Base-by-base conservation (phyloP, 2,888 invertebrate species). In the Meteorus cinctellus region DNA sequence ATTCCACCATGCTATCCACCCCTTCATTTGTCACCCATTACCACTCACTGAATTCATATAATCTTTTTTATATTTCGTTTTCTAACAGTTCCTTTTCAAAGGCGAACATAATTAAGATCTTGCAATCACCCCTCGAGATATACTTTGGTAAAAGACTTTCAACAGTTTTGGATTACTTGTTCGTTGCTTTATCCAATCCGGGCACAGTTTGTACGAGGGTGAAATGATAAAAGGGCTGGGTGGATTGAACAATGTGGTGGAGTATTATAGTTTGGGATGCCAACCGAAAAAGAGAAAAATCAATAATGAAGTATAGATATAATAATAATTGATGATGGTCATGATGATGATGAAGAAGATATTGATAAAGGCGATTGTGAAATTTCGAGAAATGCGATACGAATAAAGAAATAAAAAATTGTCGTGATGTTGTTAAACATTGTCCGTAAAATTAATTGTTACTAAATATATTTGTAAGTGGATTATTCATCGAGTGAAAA, bases 381-480 rank as follows among this genome's bases (percentile, higher is more conserved):
- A 51, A 16, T 41, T 41, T 5, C 34, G 24, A 31, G 55, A 34
- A 34, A 34, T 34, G 4, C 55, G 45, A 67, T 31, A 2, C 66
- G 60, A n/a, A 51, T 45, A 55, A 68, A 34, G n/a, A 10, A 69
- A 51, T 29, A 68, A 59, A 66, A 29, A 45, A 41, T 63, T 73
- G 78, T 85, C 81, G 80, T 79, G 81, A 80, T 83, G 75, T 85
- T 85, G 84, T 85, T 85, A 82, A 84, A 84, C 84, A 84, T 85
- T 85, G 84, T 85, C 83, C 83, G 84, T 81, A 80, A 68, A 78
- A 80, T 63, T 82, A 82, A 84, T 84, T 85, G 85, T 85, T 85
- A 85, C 81, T 80, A 78, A 82, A 81, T 83, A 83, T 78, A 81
- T 77, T 78, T 79, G 66, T 73, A 66, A 62, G 65, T 75, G 60